These are phyloP conservation scores for Phortica variegata DNA, from an alignment of 1,140 invertebrate species.

Conservation along the genomic window DNA sequence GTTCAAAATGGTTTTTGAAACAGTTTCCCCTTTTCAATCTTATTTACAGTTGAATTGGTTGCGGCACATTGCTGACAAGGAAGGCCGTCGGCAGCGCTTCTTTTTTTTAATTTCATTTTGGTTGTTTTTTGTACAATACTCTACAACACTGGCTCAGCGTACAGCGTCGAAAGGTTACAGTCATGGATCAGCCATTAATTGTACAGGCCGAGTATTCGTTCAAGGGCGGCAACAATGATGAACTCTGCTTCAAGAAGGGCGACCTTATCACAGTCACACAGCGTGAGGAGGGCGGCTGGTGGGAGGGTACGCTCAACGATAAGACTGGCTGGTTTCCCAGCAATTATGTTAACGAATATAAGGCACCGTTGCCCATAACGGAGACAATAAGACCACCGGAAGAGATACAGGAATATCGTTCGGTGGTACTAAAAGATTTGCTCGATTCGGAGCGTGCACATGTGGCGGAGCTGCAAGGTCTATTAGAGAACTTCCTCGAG, in stretches of 20 bases:
- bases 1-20: slow-evolving; percentile 24
- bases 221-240: slow-evolving; percentile 95
- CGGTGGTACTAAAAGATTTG: slow-evolving; percentile 88
- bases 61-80: neutral
- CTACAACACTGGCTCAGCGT: slow-evolving; percentile 16
- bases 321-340: slow-evolving; percentile 98
- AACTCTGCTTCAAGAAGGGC: slow-evolving; percentile 94
- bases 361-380: slow-evolving; percentile 62
- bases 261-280: slow-evolving; percentile 96
- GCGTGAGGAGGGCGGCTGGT: slow-evolving; percentile 90
- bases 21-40: slow-evolving; percentile 3
- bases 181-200: slow-evolving; percentile 65
- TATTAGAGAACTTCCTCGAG: slow-evolving; percentile 80
- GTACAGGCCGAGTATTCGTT: slow-evolving; percentile 91
- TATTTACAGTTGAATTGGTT: slow-evolving; percentile 25
- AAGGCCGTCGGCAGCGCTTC: neutral
- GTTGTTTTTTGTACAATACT: no score
- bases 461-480: slow-evolving; percentile 81
- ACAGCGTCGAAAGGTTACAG: slow-evolving; percentile 15
- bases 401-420: slow-evolving; percentile 73
- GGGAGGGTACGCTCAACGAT: slow-evolving; percentile 94
- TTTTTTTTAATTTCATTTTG: no score
- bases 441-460: slow-evolving; percentile 89
- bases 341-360: slow-evolving; percentile 92
- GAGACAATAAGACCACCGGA: slow-evolving; percentile 63